These are phyloP conservation scores for Discoglossus pictus DNA, from an alignment of 2,797 vertebrate species.

Conservation along the genomic window DNA sequence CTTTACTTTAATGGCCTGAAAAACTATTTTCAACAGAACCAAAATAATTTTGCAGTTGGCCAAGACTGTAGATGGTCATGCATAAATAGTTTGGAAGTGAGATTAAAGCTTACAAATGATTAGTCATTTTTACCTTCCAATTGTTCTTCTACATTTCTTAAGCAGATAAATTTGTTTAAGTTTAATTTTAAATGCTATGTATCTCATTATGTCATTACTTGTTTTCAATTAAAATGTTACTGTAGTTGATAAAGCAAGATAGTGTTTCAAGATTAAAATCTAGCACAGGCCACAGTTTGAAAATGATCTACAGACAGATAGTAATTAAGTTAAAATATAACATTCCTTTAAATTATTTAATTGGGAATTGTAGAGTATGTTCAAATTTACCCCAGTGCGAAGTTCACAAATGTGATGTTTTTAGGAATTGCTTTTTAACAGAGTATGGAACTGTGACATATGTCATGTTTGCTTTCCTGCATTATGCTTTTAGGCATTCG, in stretches of 20 bases:
- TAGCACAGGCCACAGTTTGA: background rate
- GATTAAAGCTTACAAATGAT: slow-evolving; percentile 8
- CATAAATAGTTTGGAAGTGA: background rate
- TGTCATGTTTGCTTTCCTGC: background rate
- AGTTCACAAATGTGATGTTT: background rate
- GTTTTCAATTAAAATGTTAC: slow-evolving; percentile 2
- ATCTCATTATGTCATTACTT: slow-evolving; percentile 9
- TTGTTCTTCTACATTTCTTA: slow-evolving; percentile 1
- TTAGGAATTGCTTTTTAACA: background rate
- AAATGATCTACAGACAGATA: slow-evolving; percentile 2
- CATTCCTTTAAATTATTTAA: slow-evolving; percentile 12
- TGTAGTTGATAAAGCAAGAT: slow-evolving; percentile 11
- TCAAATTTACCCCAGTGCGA: background rate
- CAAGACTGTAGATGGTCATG: background rate
- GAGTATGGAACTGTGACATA: background rate
- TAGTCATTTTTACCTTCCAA: background rate
- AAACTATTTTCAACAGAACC: background rate
- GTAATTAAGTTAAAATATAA: slow-evolving; percentile 22
- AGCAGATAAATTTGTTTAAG: slow-evolving; percentile 1
- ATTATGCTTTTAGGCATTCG: background rate
- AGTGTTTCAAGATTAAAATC: slow-evolving; percentile 16
- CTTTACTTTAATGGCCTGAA: background rate
- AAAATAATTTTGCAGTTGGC: slow-evolving; percentile 3
- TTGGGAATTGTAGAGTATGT: slow-evolving; percentile 7
- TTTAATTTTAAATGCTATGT: slow-evolving; percentile 14